Evolutionary conservation across 1,140 invertebrate species (phyloP), one percentile per base, ranked within the genome.

Genomic region (Drosophila pruinosa): DNA sequence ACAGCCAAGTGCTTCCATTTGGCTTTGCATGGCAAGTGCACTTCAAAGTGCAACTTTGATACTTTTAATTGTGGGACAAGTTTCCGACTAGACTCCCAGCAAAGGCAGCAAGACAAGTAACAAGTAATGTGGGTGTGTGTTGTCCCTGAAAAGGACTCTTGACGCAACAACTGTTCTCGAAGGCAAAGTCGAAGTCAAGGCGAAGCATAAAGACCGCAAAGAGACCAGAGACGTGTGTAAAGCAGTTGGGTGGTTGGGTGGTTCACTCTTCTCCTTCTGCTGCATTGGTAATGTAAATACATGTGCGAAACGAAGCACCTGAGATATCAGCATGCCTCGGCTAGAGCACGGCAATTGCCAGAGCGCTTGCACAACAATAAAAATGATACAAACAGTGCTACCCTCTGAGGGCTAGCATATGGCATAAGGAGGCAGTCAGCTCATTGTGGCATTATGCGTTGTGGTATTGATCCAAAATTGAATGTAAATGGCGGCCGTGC

Each of bases 391-490:
- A 47, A 45, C 21, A 24, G 21, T 4, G 45, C 6, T 7, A 39
- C 14, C 15, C 14, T 15, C 0, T 4, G 36, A 7, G 10, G 3
- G 2, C 3, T n/a, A 36, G 34, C 34, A 36, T 4, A 12, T 7
- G 34, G 34, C 6, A 36, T 12, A 2, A 15, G 38, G 38, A n/a
- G n/a, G n/a, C n/a, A n/a, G n/a, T n/a, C 14, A 17, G 6, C 14
- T 39, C 15, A 39, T 15, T 39, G 38, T 39, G 12, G 15, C 38
- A 15, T 15, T 17, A 28, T 50, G 47, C 24, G 53, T 48, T 71
- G 48, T 39, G 31, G 50, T 52, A 78, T 88, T 81, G 75, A 88
- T 70, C 82, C 72, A 59, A 78, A 88, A 88, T 89, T 88, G 82
- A 88, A 88, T 88, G 78, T 75, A 36, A 53, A 21, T 53, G 10